Percentiles rank a stretch among this genome's conserved stretches.
These are phyloP conservation scores for Melospiza georgiana DNA, from an alignment of 2,113 vertebrate species.

Conservation along the genomic window DNA sequence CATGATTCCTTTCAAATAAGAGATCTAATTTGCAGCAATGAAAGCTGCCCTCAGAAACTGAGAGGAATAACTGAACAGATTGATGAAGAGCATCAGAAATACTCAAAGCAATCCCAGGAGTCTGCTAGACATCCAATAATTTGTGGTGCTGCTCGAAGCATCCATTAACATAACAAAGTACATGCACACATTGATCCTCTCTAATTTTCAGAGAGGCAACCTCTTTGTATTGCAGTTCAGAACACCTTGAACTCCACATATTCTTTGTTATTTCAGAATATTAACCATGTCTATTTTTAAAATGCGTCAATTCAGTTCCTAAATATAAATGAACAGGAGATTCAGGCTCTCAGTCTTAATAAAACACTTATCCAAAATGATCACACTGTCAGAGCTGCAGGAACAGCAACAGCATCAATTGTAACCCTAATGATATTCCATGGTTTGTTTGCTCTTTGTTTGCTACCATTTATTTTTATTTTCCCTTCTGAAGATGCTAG, in stretches of 20 bases:
- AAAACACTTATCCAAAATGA: slow-evolving; percentile 31
- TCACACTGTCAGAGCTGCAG: neutral
- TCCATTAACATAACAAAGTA: slow-evolving; percentile 45
- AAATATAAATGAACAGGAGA: neutral
- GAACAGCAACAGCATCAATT: neutral
- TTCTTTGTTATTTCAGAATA: slow-evolving; percentile 30
- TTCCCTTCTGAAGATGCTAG: neutral
- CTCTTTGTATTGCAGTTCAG: slow-evolving; percentile 5
- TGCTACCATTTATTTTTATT: neutral
- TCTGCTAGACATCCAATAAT: slow-evolving; percentile 37
- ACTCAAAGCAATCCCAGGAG: slow-evolving; percentile 7
- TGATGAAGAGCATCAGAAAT: slow-evolving; percentile 31
- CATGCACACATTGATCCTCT: neutral
- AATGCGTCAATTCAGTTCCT: neutral
- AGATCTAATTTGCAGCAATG: neutral
- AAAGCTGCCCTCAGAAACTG: slow-evolving; percentile 15
- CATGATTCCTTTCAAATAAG: neutral
- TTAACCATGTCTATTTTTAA: neutral
- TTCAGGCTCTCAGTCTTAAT: neutral
- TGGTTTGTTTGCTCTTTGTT: neutral
- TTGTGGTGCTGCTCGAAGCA: neutral
- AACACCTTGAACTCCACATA: neutral
- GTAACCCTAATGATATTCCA: neutral
- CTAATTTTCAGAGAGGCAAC: slow-evolving; percentile 12
- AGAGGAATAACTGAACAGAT: slow-evolving; percentile 19